Conservation (phyloP, 2,888 invertebrate species). For the Nomada fabriciana region DNA sequence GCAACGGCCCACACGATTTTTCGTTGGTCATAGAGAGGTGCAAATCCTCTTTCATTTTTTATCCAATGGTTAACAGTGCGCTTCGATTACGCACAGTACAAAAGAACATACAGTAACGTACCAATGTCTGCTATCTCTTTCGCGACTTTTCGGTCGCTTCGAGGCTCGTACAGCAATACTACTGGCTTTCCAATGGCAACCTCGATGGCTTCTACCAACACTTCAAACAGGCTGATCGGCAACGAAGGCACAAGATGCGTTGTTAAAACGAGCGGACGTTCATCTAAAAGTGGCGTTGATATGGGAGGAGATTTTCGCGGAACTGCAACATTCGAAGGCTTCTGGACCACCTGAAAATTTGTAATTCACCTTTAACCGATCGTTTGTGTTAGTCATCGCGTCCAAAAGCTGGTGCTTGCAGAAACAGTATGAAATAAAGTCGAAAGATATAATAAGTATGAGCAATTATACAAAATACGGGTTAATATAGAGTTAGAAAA, state of each 20-base stretch:
- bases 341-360: constrained; percentile 52
- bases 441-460: no score
- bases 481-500: no score
- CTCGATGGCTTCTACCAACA: constrained; percentile 77
- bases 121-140: constrained; percentile 77
- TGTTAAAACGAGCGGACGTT: constrained; percentile 75
- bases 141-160: constrained; percentile 74
- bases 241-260: constrained; percentile 79
- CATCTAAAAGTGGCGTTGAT: constrained; percentile 62
- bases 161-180: constrained; percentile 74
- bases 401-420: neutral
- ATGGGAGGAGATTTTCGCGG: constrained; percentile 67
- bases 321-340: constrained; percentile 71
- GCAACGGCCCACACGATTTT: no score
- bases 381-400: neutral
- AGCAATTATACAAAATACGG: no score
- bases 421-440: neutral
- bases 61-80: no score
- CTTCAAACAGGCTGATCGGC: constrained; percentile 76
- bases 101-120: constrained; percentile 36
- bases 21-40: no score
- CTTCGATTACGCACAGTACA: neutral
- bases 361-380: constrained; percentile 12
- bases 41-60: no score
- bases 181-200: constrained; percentile 74